Conservation (phyloP, 2,797 vertebrate species). For the Percopsis omiscomaycus region DNA sequence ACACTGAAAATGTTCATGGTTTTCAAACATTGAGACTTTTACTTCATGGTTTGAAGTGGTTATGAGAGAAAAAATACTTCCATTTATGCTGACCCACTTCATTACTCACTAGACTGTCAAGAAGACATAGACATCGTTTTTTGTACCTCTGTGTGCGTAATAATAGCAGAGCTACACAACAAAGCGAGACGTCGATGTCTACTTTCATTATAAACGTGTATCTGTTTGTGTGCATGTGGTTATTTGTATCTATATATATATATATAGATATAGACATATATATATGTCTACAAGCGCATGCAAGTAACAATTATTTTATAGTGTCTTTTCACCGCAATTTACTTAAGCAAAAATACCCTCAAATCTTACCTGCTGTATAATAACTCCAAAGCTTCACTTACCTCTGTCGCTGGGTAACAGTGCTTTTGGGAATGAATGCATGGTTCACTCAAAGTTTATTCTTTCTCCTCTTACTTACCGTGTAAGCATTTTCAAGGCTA, state of each 20-base stretch:
- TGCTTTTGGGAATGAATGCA: conserved; percentile 17
- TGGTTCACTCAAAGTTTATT: conserved; percentile 33
- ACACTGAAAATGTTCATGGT: conserved; percentile 28
- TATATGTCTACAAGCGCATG: background rate
- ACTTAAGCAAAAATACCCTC: conserved; percentile 8
- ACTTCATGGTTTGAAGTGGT: conserved; percentile 22
- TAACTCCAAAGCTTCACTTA: conserved; percentile 25
- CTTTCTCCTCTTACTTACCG: background rate
- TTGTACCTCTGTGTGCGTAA: conserved; percentile 41
- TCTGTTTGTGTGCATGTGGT: background rate
- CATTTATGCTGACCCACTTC: conserved; percentile 22
- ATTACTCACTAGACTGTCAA: conserved; percentile 40
- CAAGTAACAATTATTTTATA: conserved; percentile 29
- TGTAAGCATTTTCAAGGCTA: conserved; percentile 17
- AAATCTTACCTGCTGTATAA: conserved; percentile 25
- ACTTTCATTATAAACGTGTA: conserved; percentile 18
- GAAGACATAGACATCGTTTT: conserved; percentile 20
- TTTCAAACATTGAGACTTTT: conserved; percentile 38
- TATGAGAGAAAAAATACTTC: conserved; percentile 36
- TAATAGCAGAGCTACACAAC: conserved; percentile 45
- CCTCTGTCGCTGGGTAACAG: conserved; percentile 27
- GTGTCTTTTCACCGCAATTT: conserved; percentile 7
- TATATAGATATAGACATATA: background rate
- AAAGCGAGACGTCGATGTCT: conserved; percentile 14
- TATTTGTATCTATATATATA: background rate